Conservation (phyloP, 2,113 vertebrate species). For the Mastomys natalensis region DNA sequence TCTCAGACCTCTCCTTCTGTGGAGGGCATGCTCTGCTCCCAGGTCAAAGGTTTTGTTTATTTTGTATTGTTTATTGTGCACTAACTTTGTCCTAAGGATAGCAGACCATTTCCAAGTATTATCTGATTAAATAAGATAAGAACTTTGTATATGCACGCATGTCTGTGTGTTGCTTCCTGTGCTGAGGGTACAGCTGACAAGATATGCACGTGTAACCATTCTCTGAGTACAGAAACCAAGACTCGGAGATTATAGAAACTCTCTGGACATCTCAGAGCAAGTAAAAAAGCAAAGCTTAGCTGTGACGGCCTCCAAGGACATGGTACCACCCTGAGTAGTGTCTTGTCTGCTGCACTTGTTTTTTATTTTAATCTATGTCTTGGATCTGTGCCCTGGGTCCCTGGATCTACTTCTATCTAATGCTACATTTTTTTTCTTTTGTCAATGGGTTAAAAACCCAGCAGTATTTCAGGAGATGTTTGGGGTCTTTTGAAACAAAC, state of each 20-base stretch:
- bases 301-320: not conserved
- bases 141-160: not conserved
- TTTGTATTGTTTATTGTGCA: not conserved
- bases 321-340: not conserved
- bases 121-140: constrained; percentile 44
- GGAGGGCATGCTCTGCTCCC: not conserved
- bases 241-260: not conserved
- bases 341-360: not conserved
- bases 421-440: not conserved
- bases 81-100: not conserved
- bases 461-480: constrained; percentile 24
- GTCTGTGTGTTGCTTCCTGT: not conserved
- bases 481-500: constrained; percentile 2
- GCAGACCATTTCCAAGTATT: not conserved
- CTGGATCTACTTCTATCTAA: not conserved
- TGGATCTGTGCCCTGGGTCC: not conserved
- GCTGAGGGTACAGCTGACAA: not conserved
- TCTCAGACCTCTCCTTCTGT: constrained; percentile 3
- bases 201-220: not conserved
- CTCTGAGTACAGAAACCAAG: constrained; percentile 20
- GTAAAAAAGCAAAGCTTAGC: not conserved
- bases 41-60: not conserved
- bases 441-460: not conserved
- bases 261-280: not conserved
- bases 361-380: not conserved